Conservation (phyloP, 2,888 invertebrate species). For the Cosmopolites sordidus region DNA sequence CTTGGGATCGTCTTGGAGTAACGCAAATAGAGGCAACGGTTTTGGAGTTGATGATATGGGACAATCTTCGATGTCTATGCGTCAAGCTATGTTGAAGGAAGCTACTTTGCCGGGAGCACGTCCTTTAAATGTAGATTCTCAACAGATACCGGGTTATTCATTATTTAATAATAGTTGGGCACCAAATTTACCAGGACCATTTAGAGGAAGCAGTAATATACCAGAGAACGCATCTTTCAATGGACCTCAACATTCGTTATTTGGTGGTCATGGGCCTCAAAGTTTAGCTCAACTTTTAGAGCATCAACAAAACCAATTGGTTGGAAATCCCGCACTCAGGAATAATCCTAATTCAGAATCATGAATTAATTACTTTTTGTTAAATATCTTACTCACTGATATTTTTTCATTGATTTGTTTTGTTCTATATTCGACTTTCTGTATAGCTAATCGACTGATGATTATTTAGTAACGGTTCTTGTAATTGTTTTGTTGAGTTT, state of each 20-base stretch:
- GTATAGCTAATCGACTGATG: too few relatives aligned
- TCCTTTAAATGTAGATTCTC: background rate
- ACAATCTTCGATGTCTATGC: slow-evolving; percentile 38
- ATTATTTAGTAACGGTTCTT: too few relatives aligned
- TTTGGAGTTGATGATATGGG: slow-evolving; percentile 13
- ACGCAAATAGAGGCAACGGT: slow-evolving; percentile 6
- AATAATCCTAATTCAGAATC: background rate
- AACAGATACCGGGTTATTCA: slow-evolving; percentile 41
- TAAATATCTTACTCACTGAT: too few relatives aligned
- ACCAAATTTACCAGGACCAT: slow-evolving; percentile 42
- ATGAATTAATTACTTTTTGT: too few relatives aligned
- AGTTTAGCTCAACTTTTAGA: slow-evolving; percentile 75
- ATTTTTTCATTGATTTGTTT: too few relatives aligned
- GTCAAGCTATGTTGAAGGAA: slow-evolving; percentile 48
- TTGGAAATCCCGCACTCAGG: background rate
- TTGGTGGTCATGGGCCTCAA: slow-evolving; percentile 70
- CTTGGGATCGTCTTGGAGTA: slow-evolving; percentile 12
- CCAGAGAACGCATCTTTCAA: slow-evolving; percentile 22
- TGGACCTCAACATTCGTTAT: slow-evolving; percentile 57
- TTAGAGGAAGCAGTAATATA: slow-evolving; percentile 32
- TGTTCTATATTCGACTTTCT: too few relatives aligned
- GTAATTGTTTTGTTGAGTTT: too few relatives aligned
- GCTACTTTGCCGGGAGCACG: slow-evolving; percentile 23
- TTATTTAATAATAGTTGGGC: slow-evolving; percentile 48
- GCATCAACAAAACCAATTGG: slow-evolving; percentile 60